These are phyloP conservation scores for Coregonus suidteri DNA, from an alignment of 2,797 vertebrate genomes.

Conservation along the genomic window DNA sequence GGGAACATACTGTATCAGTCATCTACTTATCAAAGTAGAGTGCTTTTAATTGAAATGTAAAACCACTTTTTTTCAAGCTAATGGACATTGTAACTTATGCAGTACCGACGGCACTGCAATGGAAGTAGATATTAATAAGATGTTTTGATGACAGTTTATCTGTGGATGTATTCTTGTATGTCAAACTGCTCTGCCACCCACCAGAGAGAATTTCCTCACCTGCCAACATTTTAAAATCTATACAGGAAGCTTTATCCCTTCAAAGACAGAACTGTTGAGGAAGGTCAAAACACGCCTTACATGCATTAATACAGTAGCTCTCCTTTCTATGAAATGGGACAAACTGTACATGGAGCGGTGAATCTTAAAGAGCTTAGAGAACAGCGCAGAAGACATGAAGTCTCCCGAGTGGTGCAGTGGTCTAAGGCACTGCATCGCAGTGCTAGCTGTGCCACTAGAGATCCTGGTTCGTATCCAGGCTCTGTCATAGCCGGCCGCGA, in stretches of 20 bases:
- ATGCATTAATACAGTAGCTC: slow-evolving; percentile 66
- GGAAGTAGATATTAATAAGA: slow-evolving; percentile 28
- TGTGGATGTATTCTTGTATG: slow-evolving; percentile 57
- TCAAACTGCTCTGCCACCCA: slow-evolving; percentile 43
- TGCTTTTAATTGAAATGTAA: slow-evolving; percentile 73
- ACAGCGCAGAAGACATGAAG: slow-evolving; percentile 66
- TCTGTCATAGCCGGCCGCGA: no score
- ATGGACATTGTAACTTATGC: slow-evolving; percentile 63
- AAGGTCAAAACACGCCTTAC: slow-evolving; percentile 62
- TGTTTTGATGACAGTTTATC: slow-evolving; percentile 46
- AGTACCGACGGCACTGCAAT: slow-evolving; percentile 52
- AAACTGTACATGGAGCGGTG: slow-evolving; percentile 50
- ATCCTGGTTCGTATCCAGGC: no score
- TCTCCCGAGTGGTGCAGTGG: no score
- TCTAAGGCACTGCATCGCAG: no score
- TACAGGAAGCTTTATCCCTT: slow-evolving; percentile 61
- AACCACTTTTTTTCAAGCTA: slow-evolving; percentile 66
- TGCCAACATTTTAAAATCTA: slow-evolving; percentile 42
- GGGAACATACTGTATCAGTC: slow-evolving; percentile 64
- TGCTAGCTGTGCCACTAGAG: no score
- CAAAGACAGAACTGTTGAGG: slow-evolving; percentile 56
- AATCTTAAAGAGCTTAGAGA: slow-evolving; percentile 58
- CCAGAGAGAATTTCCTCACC: slow-evolving; percentile 17
- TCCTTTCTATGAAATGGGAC: slow-evolving; percentile 66
- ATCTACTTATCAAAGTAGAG: slow-evolving; percentile 71